Percentiles rank a stretch among this genome's conserved stretches.
Evolutionary conservation across 2,888 invertebrate genomes (phyloP).

Genomic region (Apodemia mormo): DNA sequence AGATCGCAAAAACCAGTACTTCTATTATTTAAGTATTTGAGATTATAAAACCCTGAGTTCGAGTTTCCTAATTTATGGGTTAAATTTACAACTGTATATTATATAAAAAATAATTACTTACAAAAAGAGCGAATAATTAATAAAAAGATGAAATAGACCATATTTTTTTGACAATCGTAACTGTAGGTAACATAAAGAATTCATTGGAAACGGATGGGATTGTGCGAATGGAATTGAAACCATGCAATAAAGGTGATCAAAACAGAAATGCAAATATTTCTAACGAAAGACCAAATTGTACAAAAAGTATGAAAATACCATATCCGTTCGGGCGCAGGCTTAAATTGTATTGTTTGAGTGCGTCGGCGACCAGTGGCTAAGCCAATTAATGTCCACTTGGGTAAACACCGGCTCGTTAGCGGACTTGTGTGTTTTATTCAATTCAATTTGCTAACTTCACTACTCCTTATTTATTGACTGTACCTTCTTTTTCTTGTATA

Average conservation of each 20-base stretch:
- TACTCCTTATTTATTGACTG: conserved; percentile 71
- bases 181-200: conserved; percentile 8
- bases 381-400: conserved; percentile 81
- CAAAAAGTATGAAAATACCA: conserved; percentile 43
- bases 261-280: conserved; percentile 33
- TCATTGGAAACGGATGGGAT: conserved; percentile 18
- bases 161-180: conserved; percentile 3
- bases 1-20: too few relatives aligned
- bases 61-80: too few relatives aligned
- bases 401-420: conserved; percentile 81
- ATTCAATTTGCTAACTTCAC: conserved; percentile 77
- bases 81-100: too few relatives aligned
- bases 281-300: conserved; percentile 29
- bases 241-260: conserved; percentile 36
- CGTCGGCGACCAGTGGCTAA: conserved; percentile 74
- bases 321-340: conserved; percentile 38
- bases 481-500: conserved; percentile 58
- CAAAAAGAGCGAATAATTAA: too few relatives aligned
- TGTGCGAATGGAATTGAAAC: conserved; percentile 27
- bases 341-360: conserved; percentile 45
- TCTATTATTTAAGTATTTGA: too few relatives aligned
- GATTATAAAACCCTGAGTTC: too few relatives aligned
- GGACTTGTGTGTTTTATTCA: conserved; percentile 80
- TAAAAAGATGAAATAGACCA: too few relatives aligned
- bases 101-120: too few relatives aligned